These are phyloP conservation scores for Esperia sulphurella DNA, from an alignment of 2,888 invertebrate genomes.

Conservation along the genomic window DNA sequence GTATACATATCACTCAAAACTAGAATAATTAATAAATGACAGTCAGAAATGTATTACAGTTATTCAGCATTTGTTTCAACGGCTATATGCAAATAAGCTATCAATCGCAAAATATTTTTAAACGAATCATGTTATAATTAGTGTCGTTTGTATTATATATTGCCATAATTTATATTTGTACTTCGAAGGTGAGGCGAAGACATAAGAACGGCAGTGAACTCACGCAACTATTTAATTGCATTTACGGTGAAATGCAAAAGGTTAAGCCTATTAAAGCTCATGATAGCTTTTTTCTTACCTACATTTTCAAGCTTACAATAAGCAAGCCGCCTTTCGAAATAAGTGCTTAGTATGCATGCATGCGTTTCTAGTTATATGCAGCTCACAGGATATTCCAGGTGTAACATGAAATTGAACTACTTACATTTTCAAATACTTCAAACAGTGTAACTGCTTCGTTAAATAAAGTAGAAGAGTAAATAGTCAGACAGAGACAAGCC, in stretches of 20 bases:
- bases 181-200: slow-evolving; percentile 18
- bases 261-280: slow-evolving; percentile 54
- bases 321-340: slow-evolving; percentile 36
- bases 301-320: slow-evolving; percentile 31
- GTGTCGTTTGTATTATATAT: slow-evolving; percentile 10
- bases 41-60: too few species aligned
- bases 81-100: too few species aligned
- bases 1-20: too few species aligned
- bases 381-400: too few species aligned
- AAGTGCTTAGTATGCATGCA: neutral
- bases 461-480: too few species aligned
- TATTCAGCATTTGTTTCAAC: too few species aligned
- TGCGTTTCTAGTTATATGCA: neutral
- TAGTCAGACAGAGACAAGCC: too few species aligned
- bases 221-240: slow-evolving; percentile 50
- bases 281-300: slow-evolving; percentile 36
- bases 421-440: neutral
- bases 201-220: slow-evolving; percentile 33
- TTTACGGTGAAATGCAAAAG: slow-evolving; percentile 59
- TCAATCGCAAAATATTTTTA: too few species aligned
- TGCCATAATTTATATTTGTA: slow-evolving; percentile 19
- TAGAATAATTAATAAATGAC: too few species aligned
- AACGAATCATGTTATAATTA: slow-evolving; percentile 3
- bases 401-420: neutral
- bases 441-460: slow-evolving; percentile 4